phyloP scores from a whole-genome alignment of 2,888 invertebrate genomes.

The Nasonovia ribisnigri region DNA sequence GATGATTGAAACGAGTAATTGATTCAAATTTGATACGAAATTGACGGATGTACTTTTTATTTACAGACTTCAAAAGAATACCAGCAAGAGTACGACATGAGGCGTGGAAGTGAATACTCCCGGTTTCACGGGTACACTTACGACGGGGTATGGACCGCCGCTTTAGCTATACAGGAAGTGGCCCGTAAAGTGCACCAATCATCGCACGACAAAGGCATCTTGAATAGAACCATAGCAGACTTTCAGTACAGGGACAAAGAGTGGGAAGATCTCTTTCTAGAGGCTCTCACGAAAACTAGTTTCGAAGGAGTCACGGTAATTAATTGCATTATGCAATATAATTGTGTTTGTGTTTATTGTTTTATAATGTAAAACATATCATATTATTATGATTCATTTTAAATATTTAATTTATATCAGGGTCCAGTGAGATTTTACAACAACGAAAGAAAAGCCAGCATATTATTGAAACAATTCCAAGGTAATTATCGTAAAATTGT shows the following conservation, averaged over 20 bases:
- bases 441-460: slow-evolving; percentile 95
- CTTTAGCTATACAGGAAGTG: slow-evolving; percentile 92
- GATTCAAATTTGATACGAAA: not conserved
- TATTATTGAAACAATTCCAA: slow-evolving; percentile 94
- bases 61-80: slow-evolving; percentile 90
- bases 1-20: not conserved
- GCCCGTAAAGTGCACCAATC: slow-evolving; percentile 74
- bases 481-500: slow-evolving; percentile 70
- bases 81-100: slow-evolving; percentile 84
- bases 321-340: not conserved
- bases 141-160: slow-evolving; percentile 98
- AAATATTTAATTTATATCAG: slow-evolving; percentile 71
- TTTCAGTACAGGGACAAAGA: slow-evolving; percentile 87
- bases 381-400: not conserved
- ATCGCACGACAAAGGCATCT: slow-evolving; percentile 42
- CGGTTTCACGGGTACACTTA: slow-evolving; percentile 98
- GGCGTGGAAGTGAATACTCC: slow-evolving; percentile 87
- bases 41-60: not conserved
- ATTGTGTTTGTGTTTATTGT: not conserved
- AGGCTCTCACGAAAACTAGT: slow-evolving; percentile 90
- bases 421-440: slow-evolving; percentile 93
- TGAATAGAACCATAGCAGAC: slow-evolving; percentile 83
- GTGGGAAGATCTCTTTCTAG: slow-evolving; percentile 89
- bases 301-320: slow-evolving; percentile 91
- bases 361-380: too few species aligned